Evolutionary conservation across 2,888 invertebrate genomes (phyloP).

Genomic region (Steinernema hermaphroditum): DNA sequence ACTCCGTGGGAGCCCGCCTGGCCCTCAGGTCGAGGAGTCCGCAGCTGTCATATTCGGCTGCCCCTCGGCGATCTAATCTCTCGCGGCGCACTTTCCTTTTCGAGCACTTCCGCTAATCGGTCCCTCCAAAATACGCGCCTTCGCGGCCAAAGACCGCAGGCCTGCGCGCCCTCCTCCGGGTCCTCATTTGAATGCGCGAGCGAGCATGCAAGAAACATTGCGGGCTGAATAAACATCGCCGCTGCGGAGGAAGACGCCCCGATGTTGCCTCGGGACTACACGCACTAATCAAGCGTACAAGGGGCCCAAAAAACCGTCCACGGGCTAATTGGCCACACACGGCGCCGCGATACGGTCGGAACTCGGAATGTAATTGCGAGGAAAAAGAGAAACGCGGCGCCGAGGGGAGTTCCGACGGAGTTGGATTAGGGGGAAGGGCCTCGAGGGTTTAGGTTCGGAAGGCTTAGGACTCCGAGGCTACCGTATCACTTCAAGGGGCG

Average conservation of each 20-base stretch:
- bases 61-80: not conserved
- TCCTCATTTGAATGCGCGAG: conserved; percentile 30
- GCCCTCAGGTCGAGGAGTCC: not conserved
- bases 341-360: conserved; percentile 8
- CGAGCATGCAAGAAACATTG: conserved; percentile 26
- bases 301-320: conserved; percentile 19
- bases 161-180: conserved; percentile 17
- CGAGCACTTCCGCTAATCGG: not conserved
- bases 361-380: conserved; percentile 24
- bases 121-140: conserved; percentile 25
- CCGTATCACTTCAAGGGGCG: too few species aligned
- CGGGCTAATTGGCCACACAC: conserved; percentile 30
- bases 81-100: conserved; percentile 6
- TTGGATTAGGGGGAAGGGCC: too few species aligned
- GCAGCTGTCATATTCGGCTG: conserved; percentile 14
- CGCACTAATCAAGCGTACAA: conserved; percentile 20
- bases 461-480: too few species aligned
- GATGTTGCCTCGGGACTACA: conserved; percentile 8
- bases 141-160: conserved; percentile 30
- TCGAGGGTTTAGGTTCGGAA: too few species aligned
- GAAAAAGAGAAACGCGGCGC: not conserved
- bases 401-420: too few species aligned
- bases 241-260: not conserved
- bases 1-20: too few species aligned
- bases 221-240: conserved; percentile 23